A percentile compares a stretch with the other conserved stretches of the same genome.
phyloP scores from a whole-genome alignment of 2,797 vertebrate genomes.

The Podargus strigoides region DNA sequence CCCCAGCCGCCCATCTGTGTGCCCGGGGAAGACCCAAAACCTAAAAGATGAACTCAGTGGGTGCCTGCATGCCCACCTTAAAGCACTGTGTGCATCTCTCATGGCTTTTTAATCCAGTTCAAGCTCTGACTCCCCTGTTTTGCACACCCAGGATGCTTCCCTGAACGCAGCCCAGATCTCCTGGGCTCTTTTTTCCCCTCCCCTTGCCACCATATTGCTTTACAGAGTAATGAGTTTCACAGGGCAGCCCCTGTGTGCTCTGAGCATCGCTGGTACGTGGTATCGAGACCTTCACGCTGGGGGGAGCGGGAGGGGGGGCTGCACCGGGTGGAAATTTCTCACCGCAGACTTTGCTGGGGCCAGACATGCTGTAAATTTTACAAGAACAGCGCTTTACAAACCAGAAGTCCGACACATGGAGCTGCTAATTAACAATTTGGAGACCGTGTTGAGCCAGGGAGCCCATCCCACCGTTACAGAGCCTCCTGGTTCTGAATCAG shows the following conservation, averaged over 20 bases:
- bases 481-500: not conserved
- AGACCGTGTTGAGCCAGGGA: not conserved
- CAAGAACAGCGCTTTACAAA: constrained; percentile 49
- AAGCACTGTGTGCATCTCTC: fast-evolving
- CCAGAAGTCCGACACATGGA: constrained; percentile 21
- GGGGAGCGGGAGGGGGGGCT: not conserved
- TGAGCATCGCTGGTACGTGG: not conserved
- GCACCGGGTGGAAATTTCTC: constrained; percentile 31
- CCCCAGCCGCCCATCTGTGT: not conserved
- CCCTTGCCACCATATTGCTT: not conserved
- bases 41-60: not conserved
- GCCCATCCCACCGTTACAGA: not conserved
- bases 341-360: constrained; percentile 39
- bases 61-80: not conserved
- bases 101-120: not conserved
- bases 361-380: constrained; percentile 63
- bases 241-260: not conserved
- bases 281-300: not conserved
- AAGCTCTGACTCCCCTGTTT: not conserved
- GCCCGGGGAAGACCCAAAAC: not conserved
- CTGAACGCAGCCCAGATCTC: not conserved
- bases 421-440: constrained; percentile 25
- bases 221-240: constrained; percentile 2
- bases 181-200: not conserved
- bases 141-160: not conserved